These are phyloP conservation scores for Acrocephalus arundinaceus DNA, from an alignment of 2,113 vertebrate species.

Conservation along the genomic window DNA sequence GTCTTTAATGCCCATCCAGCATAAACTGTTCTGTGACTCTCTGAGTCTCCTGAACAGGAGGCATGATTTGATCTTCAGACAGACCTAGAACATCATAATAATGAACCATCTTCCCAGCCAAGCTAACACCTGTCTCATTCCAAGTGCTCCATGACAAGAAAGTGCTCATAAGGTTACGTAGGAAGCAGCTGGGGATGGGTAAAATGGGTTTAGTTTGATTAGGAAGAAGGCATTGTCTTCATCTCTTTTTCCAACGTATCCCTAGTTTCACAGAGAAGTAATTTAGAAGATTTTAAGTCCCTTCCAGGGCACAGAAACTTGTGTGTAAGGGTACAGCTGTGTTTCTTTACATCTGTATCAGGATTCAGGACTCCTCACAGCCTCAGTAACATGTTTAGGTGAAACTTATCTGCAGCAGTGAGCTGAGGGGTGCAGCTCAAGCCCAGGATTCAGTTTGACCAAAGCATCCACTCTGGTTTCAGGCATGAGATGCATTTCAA, in stretches of 20 bases:
- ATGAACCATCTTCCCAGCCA: neutral
- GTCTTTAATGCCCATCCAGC: neutral
- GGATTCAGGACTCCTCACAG: neutral
- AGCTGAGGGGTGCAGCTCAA: neutral
- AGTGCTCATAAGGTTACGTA: neutral
- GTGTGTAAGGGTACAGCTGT: neutral
- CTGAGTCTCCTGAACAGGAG: neutral
- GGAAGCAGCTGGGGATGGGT: neutral
- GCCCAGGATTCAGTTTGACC: neutral
- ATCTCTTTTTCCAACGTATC: neutral
- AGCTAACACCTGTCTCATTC: rapidly evolving
- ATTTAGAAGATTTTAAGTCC: neutral
- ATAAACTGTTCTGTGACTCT: neutral
- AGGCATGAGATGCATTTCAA: neutral
- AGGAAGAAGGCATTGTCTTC: neutral
- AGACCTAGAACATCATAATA: neutral
- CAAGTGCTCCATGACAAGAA: neutral
- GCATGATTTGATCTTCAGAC: neutral
- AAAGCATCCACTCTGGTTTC: neutral
- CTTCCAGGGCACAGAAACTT: neutral
- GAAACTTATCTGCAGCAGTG: neutral
- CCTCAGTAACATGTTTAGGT: neutral
- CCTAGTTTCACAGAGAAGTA: neutral
- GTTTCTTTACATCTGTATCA: neutral
- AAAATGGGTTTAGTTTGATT: neutral